Base-by-base conservation (phyloP, 2,888 invertebrate genomes). In the Athetis lepigone region DNA sequence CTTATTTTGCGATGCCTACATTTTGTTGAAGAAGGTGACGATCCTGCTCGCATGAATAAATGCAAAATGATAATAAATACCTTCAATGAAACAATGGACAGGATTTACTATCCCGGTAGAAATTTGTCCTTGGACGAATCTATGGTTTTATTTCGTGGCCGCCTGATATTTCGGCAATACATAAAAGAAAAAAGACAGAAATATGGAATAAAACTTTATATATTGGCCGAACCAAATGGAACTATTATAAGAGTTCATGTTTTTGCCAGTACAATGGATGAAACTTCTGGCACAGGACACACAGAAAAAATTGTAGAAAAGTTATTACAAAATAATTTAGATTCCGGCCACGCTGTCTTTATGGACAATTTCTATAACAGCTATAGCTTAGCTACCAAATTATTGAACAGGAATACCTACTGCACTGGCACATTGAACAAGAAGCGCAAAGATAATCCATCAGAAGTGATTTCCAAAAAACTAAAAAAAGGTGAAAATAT, bases 181-280 rank as follows among this genome's bases (percentile, higher is more conserved):
- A n/a, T n/a, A n/a, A n/a, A n/a, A n/a, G n/a, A n/a, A n/a, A n/a
- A n/a, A n/a, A n/a, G n/a, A n/a, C n/a, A n/a, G n/a, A n/a, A n/a
- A n/a, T n/a, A n/a, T n/a, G n/a, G n/a, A 2, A 79, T 85, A 19
- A 84, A 80, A 70, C 57, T 87, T 6, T 85, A 64, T 83, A 21
- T 84, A 55, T 70, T 88, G 9, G 80, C 81, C n/a, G 84, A 86
- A 76, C 79, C 85, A 13, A 70, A 81, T 72, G 86, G 87, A 23
- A 64, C 81, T 40, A 70, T 82, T 37, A 60, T 85, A 47, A 81
- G 75, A 52, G 62, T 73, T 54, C 67, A 66, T 21, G 67, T 80
- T 21, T 79, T 72, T 64, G 66, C 71, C 49, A 70, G 78, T 25
- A 57, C 60, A 16, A 55, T 45, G 27, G 75, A 74, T 29, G 69